These are phyloP conservation scores for Hirundichthys speculiger DNA, from an alignment of 2,113 vertebrate species.

Conservation along the genomic window DNA sequence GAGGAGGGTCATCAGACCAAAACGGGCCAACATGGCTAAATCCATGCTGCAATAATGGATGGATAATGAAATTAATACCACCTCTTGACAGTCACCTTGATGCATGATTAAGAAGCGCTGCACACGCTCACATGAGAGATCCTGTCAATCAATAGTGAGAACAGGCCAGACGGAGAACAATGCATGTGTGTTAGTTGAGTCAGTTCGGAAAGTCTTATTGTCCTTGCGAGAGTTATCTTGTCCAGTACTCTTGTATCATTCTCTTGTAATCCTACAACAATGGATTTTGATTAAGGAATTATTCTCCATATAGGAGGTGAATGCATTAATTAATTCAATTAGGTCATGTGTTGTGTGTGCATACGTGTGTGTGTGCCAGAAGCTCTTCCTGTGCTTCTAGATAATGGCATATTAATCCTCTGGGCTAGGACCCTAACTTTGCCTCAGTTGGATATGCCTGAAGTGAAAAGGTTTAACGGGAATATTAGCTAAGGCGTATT, in stretches of 20 bases:
- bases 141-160: conserved; percentile 54
- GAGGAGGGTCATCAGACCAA: conserved; percentile 41
- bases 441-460: conserved; percentile 41
- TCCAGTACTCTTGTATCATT: conserved; percentile 21
- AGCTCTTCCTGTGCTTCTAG: conserved; percentile 34
- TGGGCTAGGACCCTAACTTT: conserved; percentile 79
- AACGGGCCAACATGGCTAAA: conserved; percentile 50
- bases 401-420: conserved; percentile 62
- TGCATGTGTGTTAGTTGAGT: neutral
- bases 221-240: conserved; percentile 51
- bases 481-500: conserved; percentile 35
- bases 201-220: conserved; percentile 27
- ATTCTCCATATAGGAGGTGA: conserved; percentile 44
- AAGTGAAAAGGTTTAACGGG: conserved; percentile 39
- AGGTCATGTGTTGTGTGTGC: conserved; percentile 11
- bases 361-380: conserved; percentile 11
- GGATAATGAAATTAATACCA: conserved; percentile 63
- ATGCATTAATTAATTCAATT: conserved; percentile 64
- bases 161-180: neutral
- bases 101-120: conserved; percentile 50
- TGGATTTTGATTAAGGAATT: conserved; percentile 57
- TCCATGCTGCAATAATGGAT: conserved; percentile 50
- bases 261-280: conserved; percentile 56
- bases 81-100: conserved; percentile 67
- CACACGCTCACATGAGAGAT: conserved; percentile 19